Evolutionary conservation across 2,888 invertebrate species (phyloP).

Genomic region (Epirrhoe alternata): DNA sequence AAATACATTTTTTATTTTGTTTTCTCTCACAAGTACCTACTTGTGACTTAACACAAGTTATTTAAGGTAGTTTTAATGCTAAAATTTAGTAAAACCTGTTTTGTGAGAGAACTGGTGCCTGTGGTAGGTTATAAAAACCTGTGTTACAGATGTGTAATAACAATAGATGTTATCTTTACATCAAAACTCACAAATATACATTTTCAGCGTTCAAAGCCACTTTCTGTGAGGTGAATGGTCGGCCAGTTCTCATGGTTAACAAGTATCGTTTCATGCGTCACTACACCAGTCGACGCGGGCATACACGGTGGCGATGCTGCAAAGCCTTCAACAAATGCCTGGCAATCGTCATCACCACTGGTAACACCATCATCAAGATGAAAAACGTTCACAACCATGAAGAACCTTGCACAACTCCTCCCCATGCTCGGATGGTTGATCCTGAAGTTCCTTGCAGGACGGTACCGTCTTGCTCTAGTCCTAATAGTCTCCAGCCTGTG

Average conservation of each 20-base stretch:
- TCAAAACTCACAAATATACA: conserved; percentile 19
- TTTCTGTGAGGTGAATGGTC: conserved; percentile 55
- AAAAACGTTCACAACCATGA: conserved; percentile 70
- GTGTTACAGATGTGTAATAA: too few species aligned
- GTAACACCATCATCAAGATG: conserved; percentile 64
- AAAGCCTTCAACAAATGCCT: conserved; percentile 68
- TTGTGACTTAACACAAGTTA: too few species aligned
- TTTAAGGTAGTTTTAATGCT: too few species aligned
- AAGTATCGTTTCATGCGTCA: conserved; percentile 67
- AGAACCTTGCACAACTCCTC: conserved; percentile 26
- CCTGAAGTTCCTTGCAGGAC: conserved; percentile 26
- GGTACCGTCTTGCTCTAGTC: conserved; percentile 27
- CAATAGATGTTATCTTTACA: neutral
- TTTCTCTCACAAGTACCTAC: too few species aligned
- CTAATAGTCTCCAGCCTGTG: conserved; percentile 27
- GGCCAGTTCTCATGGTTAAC: conserved; percentile 65
- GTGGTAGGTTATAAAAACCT: too few species aligned
- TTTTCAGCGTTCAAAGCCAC: conserved; percentile 42
- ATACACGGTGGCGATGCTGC: conserved; percentile 71
- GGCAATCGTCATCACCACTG: conserved; percentile 70
- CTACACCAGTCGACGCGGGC: conserved; percentile 64
- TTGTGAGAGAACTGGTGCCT: too few species aligned
- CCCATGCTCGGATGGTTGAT: conserved; percentile 1
- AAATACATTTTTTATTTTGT: too few species aligned
- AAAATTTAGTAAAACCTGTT: too few species aligned